These are phyloP conservation scores for Ommatoiulus sabulosus DNA, from an alignment of 2,888 invertebrate species.

Conservation along the genomic window DNA sequence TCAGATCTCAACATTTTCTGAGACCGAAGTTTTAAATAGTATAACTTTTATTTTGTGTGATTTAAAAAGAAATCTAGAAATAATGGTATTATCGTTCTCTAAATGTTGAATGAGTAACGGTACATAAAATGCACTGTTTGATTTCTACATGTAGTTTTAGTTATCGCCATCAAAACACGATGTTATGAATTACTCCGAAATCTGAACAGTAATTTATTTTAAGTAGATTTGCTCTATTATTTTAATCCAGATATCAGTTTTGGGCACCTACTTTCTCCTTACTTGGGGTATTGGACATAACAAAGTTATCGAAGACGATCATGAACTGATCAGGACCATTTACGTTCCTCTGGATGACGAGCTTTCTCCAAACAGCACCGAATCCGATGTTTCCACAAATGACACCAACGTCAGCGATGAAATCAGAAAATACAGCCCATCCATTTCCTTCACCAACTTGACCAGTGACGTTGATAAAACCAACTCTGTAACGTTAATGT, in stretches of 20 bases:
- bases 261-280: slow-evolving; percentile 28
- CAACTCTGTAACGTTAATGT: background rate
- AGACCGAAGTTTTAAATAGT: too few species aligned
- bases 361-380: background rate
- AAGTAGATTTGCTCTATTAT: slow-evolving; percentile 32
- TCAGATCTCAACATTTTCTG: too few species aligned
- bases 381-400: background rate
- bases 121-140: too few species aligned
- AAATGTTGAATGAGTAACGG: too few species aligned
- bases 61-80: too few species aligned
- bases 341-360: background rate
- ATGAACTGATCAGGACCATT: background rate
- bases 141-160: too few species aligned
- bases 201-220: slow-evolving; percentile 31
- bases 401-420: background rate
- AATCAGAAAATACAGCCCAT: background rate
- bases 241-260: slow-evolving; percentile 6
- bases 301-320: background rate
- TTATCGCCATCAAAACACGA: background rate
- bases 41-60: too few species aligned
- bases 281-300: slow-evolving; percentile 18
- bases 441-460: background rate
- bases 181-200: background rate
- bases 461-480: background rate
- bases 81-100: too few species aligned